Percentiles rank a stretch among this genome's conserved stretches.
These are phyloP conservation scores for Emydura subglobosa DNA, from an alignment of 2,113 vertebrate genomes.

Conservation along the genomic window DNA sequence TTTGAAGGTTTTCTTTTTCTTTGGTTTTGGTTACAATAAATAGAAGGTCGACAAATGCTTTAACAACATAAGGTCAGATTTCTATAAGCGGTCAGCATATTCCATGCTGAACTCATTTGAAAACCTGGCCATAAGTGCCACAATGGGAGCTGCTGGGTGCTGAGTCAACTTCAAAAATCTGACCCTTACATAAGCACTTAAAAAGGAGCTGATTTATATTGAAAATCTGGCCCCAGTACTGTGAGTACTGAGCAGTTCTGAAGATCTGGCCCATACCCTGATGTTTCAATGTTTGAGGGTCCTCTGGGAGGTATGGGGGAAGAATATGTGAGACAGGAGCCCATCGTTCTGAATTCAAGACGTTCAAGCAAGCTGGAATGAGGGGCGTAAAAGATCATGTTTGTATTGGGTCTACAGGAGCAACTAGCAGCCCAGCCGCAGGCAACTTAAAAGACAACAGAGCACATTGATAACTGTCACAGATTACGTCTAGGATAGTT, in stretches of 20 bases:
- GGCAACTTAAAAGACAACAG: background rate
- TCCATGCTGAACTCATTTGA: background rate
- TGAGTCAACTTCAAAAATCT: background rate
- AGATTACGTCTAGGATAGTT: rapidly evolving
- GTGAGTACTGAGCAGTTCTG: background rate
- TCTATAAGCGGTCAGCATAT: background rate
- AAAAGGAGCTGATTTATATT: background rate
- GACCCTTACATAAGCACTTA: background rate
- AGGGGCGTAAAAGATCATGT: rapidly evolving
- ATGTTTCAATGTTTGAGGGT: background rate
- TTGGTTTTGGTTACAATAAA: conserved; percentile 11
- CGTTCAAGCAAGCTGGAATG: background rate
- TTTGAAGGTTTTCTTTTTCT: conserved; percentile 22
- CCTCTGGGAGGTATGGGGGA: background rate
- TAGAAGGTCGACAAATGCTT: background rate
- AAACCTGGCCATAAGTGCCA: background rate
- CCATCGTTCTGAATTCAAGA: background rate
- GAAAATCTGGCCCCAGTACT: background rate
- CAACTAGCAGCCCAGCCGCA: background rate
- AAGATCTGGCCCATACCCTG: background rate
- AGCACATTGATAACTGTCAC: rapidly evolving
- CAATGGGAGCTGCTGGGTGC: background rate
- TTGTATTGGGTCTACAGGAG: background rate
- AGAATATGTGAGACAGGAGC: background rate
- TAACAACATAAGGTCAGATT: background rate